Base-by-base conservation (phyloP, 1,140 invertebrate genomes). In the Daktulosphaira vitifoliae region DNA sequence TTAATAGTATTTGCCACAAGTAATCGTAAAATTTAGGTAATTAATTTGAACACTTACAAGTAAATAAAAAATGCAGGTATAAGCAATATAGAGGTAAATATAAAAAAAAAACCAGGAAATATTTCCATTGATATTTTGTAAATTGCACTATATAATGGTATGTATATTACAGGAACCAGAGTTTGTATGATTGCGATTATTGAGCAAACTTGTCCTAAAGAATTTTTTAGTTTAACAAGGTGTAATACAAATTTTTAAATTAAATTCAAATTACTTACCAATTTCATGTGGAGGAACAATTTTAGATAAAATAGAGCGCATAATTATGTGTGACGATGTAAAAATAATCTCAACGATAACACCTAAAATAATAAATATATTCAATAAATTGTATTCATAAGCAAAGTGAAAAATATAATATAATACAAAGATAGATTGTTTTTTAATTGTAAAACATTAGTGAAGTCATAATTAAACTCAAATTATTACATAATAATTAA, bases 261-360 rank as follows among this genome's bases (percentile, higher is more conserved):
- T 48, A 22, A 18, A 33, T 6, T 33, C 29, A 33, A 11, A 6
- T 33, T 16, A 74, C 76, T 79, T 79, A 85, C 84, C 84, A 70
- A 86, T 75, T 76, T 87, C 85, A 68, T 84, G 81, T 44, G 81
- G 79, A 23, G 81, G 80, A 7, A 89, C 84, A 54, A 89, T 73
- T 75, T 90, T 90, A 0, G 87, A 87, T 38, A 83, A 81, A 68
- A 89, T 87, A 2, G 87, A 87, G 68, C 87, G 77, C 78, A 88
- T 84, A 0, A 86, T 86, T 56, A 88, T 88, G 69, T 88, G 87
- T 0, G 85, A 85, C 1, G 86, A 86, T n/a, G 86, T 86, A 71
- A 87, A 87, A 39, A 88, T 78, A 65, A 89, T 86, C 74, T 88
- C 85, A 4, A 86, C 81, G 44, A 89, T 73, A 0, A 86, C 83